These are phyloP conservation scores for Oreochromis mossambicus DNA, from an alignment of 2,797 vertebrate species.

Conservation along the genomic window DNA sequence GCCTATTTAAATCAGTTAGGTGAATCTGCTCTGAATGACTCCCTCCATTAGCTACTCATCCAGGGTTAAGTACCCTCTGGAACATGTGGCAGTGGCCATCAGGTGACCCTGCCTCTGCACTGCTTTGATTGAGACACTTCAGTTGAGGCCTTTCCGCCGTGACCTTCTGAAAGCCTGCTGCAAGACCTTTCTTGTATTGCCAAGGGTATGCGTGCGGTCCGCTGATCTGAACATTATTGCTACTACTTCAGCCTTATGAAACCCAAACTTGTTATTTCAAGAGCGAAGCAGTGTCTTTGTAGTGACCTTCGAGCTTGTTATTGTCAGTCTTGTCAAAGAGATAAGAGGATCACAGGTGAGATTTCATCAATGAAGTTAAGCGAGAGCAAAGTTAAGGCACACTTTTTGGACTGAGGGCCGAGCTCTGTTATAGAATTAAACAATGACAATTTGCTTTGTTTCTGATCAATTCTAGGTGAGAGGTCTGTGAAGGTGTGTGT, in stretches of 20 bases:
- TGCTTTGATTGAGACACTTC: slow-evolving; percentile 49
- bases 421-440: slow-evolving; percentile 13
- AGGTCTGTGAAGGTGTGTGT: background rate
- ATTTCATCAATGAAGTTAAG: slow-evolving; percentile 47
- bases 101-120: slow-evolving; percentile 35
- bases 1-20: slow-evolving; percentile 46
- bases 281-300: slow-evolving; percentile 43
- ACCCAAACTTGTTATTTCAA: slow-evolving; percentile 47
- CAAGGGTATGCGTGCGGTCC: slow-evolving; percentile 13
- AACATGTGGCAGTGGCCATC: slow-evolving; percentile 14
- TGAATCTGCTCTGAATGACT: slow-evolving; percentile 44
- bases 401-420: background rate
- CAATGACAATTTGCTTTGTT: background rate
- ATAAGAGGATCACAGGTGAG: slow-evolving; percentile 66
- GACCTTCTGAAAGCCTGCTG: slow-evolving; percentile 36
- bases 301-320: slow-evolving; percentile 60
- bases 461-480: background rate
- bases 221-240: slow-evolving; percentile 48
- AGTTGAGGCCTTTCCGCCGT: slow-evolving; percentile 8
- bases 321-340: slow-evolving; percentile 54
- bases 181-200: slow-evolving; percentile 24
- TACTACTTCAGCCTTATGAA: slow-evolving; percentile 27
- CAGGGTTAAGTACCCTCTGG: slow-evolving; percentile 55
- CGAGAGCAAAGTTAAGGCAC: slow-evolving; percentile 21
- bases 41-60: slow-evolving; percentile 60